Evolutionary conservation across 1,140 invertebrate genomes (phyloP), one percentile per base, ranked within the genome.

Genomic region (Drosophila trapezifrons): DNA sequence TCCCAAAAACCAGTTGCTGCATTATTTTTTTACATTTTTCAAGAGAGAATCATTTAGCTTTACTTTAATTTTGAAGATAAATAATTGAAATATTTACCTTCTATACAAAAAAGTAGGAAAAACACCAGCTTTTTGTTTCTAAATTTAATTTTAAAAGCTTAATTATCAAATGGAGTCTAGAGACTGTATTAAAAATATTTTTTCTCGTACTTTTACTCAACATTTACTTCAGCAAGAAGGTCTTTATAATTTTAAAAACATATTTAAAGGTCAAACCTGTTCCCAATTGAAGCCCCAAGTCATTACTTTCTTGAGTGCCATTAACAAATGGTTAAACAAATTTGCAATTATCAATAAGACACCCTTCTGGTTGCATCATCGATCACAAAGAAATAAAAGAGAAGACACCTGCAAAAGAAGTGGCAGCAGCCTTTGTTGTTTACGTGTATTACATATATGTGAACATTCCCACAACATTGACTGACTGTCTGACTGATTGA

Each of bases 391-490:
- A 29, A 35, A 35, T 35, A 35, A 35, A 35, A 20, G 18, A 60
- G 59, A 63, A 66, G 58, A 22, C 58, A 63, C 58, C 58, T 69
- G 64, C 37, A 45, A 43, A 40, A 52, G 51, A 37, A 37, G 51
- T 37, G 17, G 29, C 4, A 35, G 32, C 9, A 4, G 32, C 51
- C 51, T 37, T 37, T 52, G 49, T 51, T 17, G 3, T 35, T 32
- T 37, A 32, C 29, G 29, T 10, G 29, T 32, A 32, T 64, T 70
- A 52, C 42, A 10, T 46, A 57, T 57, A 74, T 69, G 78, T 67
- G 78, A 81, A 77, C 27, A 77, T 69, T 85, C 77, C 76, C 81
- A 82, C 75, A 57, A 55, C 49, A 71, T 71, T 76, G 76, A 76
- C 59, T 78, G 79, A 49, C 56, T 58, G 56, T 25, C 38, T 65